A percentile compares a stretch with the other conserved stretches of the same genome.
Evolutionary conservation across 2,888 invertebrate genomes (phyloP).

Genomic region (Troides helena): DNA sequence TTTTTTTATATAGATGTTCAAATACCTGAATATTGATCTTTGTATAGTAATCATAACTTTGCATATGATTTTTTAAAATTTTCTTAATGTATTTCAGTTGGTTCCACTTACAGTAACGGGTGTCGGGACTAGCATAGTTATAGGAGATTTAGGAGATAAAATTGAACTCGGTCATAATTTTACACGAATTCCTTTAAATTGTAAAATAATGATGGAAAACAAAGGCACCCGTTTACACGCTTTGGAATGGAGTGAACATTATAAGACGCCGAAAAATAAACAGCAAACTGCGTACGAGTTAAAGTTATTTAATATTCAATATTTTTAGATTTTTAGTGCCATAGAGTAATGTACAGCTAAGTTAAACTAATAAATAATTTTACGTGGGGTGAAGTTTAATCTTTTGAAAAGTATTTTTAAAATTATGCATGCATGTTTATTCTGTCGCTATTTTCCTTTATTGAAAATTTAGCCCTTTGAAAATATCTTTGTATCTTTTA

Average conservation of each 20-base stretch:
- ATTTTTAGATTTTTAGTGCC: not conserved
- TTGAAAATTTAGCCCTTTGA: not conserved
- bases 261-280: slow-evolving; percentile 67
- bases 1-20: no score
- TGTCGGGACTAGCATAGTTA: slow-evolving; percentile 83
- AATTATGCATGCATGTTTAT: not conserved
- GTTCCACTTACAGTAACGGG: slow-evolving; percentile 81
- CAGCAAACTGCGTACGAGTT: slow-evolving; percentile 49
- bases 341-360: not conserved
- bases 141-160: slow-evolving; percentile 80
- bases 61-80: not conserved
- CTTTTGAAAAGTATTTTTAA: not conserved
- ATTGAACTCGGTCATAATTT: slow-evolving; percentile 83
- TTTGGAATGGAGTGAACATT: slow-evolving; percentile 75
- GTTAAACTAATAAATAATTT: not conserved
- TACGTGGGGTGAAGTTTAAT: not conserved
- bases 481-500: not conserved
- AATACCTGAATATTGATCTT: no score
- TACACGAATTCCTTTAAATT: slow-evolving; percentile 72
- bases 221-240: slow-evolving; percentile 76
- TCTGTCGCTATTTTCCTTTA: not conserved
- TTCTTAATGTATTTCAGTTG: slow-evolving; percentile 41
- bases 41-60: no score
- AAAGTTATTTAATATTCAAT: not conserved
- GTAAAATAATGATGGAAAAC: slow-evolving; percentile 76